Conservation (phyloP, 2,113 vertebrate genomes). For the Thomomys bottae region DNA sequence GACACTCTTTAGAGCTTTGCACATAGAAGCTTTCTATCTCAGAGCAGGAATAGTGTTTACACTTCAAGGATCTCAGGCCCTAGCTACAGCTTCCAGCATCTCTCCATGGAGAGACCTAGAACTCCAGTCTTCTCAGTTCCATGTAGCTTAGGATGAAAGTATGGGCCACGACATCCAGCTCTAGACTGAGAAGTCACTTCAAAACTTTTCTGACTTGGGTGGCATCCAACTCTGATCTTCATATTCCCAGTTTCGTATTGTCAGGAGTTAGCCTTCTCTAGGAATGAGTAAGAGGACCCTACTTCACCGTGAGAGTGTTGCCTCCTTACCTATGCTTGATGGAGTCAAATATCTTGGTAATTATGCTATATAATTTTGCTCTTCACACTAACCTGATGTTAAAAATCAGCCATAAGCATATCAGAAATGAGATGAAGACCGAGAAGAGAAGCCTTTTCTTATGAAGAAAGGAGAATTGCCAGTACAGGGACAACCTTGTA, state of each 20-base stretch:
- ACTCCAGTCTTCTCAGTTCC: too few species aligned
- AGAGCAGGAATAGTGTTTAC: slow-evolving; percentile 66
- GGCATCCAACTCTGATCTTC: too few species aligned
- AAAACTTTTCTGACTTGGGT: too few species aligned
- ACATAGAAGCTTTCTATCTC: slow-evolving; percentile 73
- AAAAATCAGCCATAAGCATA: background rate
- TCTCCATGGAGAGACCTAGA: too few species aligned
- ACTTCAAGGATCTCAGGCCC: too few species aligned
- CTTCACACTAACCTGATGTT: background rate
- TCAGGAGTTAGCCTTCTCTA: background rate
- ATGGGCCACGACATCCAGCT: too few species aligned
- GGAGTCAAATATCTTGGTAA: background rate
- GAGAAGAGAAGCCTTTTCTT: background rate
- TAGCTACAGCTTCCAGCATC: too few species aligned
- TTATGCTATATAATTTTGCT: too few species aligned
- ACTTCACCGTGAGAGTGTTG: background rate
- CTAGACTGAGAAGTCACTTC: too few species aligned
- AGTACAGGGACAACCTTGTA: background rate
- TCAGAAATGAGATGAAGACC: background rate
- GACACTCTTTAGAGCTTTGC: slow-evolving; percentile 64
- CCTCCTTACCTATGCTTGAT: background rate
- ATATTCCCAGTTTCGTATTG: too few species aligned
- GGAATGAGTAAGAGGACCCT: background rate
- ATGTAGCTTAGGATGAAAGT: too few species aligned
- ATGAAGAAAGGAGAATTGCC: background rate